Conservation (phyloP, 2,888 invertebrate genomes). For the Tipula lateralis region DNA sequence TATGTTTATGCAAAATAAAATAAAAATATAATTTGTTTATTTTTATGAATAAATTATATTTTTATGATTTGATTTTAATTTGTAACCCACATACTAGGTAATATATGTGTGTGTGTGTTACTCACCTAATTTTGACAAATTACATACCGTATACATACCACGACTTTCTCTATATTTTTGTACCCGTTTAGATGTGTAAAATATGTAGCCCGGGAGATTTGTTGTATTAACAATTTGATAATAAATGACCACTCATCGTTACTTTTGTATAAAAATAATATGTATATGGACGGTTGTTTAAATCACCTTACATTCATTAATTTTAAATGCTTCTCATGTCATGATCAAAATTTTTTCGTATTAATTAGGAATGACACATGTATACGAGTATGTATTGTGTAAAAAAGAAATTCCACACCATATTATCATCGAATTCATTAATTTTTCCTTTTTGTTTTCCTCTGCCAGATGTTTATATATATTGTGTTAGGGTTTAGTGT, state of each 20-base stretch:
- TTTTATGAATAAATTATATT: background rate
- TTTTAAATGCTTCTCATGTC: background rate
- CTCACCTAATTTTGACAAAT: background rate
- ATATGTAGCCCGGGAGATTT: background rate
- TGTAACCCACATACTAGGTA: background rate
- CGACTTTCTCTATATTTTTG: background rate
- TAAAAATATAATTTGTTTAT: background rate
- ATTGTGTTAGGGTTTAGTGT: background rate
- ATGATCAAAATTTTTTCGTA: background rate
- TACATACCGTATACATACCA: background rate
- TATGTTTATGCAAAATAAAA: background rate
- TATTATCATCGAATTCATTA: background rate
- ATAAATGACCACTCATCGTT: background rate
- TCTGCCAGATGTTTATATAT: background rate
- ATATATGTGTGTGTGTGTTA: background rate
- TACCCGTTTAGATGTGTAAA: no score
- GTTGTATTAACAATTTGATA: background rate
- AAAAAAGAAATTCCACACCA: background rate
- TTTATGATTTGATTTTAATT: conserved; percentile 5
- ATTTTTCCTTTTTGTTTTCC: background rate
- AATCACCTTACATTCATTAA: background rate
- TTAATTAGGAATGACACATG: background rate
- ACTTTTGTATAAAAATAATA: background rate
- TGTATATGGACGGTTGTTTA: background rate
- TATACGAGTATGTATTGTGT: background rate